These are phyloP conservation scores for Drosophila nebulosa DNA, from an alignment of 1,140 invertebrate species.

Conservation along the genomic window DNA sequence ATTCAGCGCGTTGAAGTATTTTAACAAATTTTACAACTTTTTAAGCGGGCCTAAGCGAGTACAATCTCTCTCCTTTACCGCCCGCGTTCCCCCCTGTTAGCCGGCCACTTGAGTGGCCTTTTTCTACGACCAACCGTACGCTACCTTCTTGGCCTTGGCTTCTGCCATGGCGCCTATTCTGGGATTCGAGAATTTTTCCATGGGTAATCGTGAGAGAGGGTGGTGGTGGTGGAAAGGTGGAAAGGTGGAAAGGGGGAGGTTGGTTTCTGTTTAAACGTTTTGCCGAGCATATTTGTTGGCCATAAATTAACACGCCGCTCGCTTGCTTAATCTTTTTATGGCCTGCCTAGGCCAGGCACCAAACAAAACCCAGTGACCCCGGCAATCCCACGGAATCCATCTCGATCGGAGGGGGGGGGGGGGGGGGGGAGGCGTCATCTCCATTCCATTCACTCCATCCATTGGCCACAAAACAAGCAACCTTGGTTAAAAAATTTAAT, in stretches of 20 bases:
- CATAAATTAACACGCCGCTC: conserved; percentile 67
- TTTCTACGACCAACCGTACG: not conserved
- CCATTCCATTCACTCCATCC: not conserved
- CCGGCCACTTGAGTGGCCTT: not conserved
- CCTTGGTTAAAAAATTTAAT: conserved; percentile 50
- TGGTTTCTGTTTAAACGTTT: conserved; percentile 41
- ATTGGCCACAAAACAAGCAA: not conserved
- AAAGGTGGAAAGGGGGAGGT: too few relatives aligned
- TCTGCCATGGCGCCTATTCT: conserved; percentile 17
- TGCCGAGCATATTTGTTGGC: conserved; percentile 65
- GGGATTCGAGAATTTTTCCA: too few relatives aligned
- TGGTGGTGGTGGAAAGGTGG: too few relatives aligned
- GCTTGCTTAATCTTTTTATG: conserved; percentile 67
- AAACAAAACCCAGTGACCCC: not conserved
- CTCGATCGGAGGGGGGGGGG: not conserved
- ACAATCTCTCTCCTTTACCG: conserved; percentile 7
- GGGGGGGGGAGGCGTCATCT: not conserved
- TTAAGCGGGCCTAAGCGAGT: conserved; percentile 50
- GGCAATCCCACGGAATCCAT: not conserved
- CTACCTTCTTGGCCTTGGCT: conserved; percentile 39
- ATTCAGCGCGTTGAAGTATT: conserved; percentile 55
- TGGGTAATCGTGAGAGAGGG: too few relatives aligned
- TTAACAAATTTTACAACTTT: conserved; percentile 70
- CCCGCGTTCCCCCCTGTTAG: not conserved
- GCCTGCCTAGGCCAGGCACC: conserved; percentile 34